Conservation (phyloP, 1,140 invertebrate genomes). For the Tribolium madens region DNA sequence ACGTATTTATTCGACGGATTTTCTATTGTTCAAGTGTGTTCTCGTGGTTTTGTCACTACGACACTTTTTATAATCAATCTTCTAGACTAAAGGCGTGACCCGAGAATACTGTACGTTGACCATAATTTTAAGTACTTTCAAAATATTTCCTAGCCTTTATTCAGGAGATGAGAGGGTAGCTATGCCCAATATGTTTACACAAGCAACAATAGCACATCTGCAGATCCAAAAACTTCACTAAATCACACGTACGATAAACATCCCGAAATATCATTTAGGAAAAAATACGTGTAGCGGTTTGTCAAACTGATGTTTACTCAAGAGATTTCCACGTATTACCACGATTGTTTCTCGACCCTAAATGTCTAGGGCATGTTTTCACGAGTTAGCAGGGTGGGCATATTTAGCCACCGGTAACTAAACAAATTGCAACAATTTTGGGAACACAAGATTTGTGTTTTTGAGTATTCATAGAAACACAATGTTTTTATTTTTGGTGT, state of each 20-base stretch:
- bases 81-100: background rate
- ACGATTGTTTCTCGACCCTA: slow-evolving; percentile 51
- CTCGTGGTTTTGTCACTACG: slow-evolving; percentile 49
- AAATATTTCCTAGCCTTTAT: background rate
- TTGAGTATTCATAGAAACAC: no score
- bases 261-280: slow-evolving; percentile 52
- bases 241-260: slow-evolving; percentile 59
- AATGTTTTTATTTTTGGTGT: no score
- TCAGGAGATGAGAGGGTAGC: slow-evolving; percentile 15
- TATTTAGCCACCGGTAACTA: no score
- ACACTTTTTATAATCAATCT: slow-evolving; percentile 52
- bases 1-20: slow-evolving; percentile 52
- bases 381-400: no score
- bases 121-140: background rate
- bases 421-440: no score
- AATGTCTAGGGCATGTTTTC: slow-evolving; percentile 10
- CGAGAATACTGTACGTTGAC: background rate
- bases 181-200: slow-evolving; percentile 52
- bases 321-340: slow-evolving; percentile 51
- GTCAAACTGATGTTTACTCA: slow-evolving; percentile 48
- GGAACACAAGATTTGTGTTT: no score
- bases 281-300: slow-evolving; percentile 50
- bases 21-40: slow-evolving; percentile 44
- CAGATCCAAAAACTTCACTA: slow-evolving; percentile 54
- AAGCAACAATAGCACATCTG: slow-evolving; percentile 57